phyloP scores from a whole-genome alignment of 2,888 invertebrate species.

The Balanococcus diminutus region DNA sequence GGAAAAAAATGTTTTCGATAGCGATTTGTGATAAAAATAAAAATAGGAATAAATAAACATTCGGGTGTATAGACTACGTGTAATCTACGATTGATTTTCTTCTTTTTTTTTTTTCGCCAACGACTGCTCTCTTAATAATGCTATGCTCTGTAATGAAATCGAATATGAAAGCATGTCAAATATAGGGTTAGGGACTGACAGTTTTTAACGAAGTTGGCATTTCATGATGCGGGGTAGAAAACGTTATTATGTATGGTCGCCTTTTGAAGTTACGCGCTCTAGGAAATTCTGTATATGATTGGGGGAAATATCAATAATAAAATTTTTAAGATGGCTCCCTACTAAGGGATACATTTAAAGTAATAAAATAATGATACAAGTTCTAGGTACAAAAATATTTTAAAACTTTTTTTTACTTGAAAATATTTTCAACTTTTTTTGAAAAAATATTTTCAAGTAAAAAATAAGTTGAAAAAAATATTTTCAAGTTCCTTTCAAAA shows the following conservation, averaged over 20 bases:
- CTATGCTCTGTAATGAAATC: constrained; percentile 25
- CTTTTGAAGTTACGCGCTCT: not conserved
- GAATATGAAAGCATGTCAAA: constrained; percentile 39
- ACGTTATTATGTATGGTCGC: constrained; percentile 29
- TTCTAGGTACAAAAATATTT: too few relatives aligned
- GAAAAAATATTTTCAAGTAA: too few relatives aligned
- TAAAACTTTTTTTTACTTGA: too few relatives aligned
- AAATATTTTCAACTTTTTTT: too few relatives aligned
- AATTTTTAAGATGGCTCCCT: too few relatives aligned
- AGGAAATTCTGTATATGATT: too few relatives aligned
- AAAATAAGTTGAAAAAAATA: too few relatives aligned
- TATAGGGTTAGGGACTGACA: constrained; percentile 22
- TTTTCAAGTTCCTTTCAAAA: too few relatives aligned
- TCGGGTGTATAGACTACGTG: not conserved
- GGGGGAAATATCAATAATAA: too few relatives aligned
- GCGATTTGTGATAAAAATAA: not conserved
- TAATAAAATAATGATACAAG: too few relatives aligned
- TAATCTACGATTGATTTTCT: constrained; percentile 30
- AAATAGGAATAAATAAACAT: constrained; percentile 13
- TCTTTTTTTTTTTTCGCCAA: not conserved
- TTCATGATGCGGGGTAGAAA: constrained; percentile 3
- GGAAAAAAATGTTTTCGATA: not conserved
- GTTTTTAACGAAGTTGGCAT: constrained; percentile 29
- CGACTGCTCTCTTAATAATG: constrained; percentile 33
- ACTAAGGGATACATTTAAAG: too few relatives aligned